Conservation (phyloP, 2,888 invertebrate genomes). For the Diarsia rubi region DNA sequence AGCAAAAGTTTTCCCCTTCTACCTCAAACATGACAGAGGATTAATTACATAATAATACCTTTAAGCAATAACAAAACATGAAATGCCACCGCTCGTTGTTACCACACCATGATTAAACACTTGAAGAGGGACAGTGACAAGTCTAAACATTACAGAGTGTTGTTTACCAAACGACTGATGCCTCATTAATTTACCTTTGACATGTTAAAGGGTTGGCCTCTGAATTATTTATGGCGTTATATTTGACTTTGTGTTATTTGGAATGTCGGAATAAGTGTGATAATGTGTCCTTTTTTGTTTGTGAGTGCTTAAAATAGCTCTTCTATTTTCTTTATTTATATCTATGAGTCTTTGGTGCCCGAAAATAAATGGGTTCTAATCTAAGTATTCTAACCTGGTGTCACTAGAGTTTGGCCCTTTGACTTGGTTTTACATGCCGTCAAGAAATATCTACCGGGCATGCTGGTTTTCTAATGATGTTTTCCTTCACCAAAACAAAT, state of each 20-base stretch:
- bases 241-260: slow-evolving; percentile 1
- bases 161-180: slow-evolving; percentile 48
- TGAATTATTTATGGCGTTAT: slow-evolving; percentile 54
- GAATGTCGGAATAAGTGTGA: background rate
- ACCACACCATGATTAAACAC: slow-evolving; percentile 15
- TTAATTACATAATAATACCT: background rate
- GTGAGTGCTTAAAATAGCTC: background rate
- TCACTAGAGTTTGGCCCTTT: too few species aligned
- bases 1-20: background rate
- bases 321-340: too few species aligned
- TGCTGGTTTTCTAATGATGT: too few species aligned
- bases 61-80: background rate
- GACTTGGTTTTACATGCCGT: too few species aligned
- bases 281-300: background rate
- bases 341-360: too few species aligned
- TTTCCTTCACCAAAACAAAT: too few species aligned
- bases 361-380: too few species aligned
- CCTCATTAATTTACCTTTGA: slow-evolving; percentile 58
- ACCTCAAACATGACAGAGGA: background rate
- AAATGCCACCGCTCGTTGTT: background rate
- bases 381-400: too few species aligned
- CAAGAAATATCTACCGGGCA: too few species aligned
- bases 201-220: slow-evolving; percentile 18
- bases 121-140: slow-evolving; percentile 14
- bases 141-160: background rate